These are phyloP conservation scores for Oscheius sp. DNA, from an alignment of 2,888 invertebrate genomes.

Conservation along the genomic window DNA sequence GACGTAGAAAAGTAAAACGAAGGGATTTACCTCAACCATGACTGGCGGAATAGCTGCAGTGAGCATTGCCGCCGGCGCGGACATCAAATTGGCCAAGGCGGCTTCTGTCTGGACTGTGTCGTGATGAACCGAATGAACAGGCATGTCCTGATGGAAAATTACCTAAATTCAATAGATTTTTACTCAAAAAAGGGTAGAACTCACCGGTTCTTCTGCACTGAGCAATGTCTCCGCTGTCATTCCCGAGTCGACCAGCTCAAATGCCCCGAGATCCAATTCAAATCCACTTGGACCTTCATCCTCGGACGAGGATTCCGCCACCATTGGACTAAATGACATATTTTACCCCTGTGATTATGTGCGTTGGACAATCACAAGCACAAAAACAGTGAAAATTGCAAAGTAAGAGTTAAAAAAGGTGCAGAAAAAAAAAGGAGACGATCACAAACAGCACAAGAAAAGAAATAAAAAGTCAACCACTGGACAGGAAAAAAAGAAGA, in stretches of 20 bases:
- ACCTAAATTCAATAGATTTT: slow-evolving; percentile 33
- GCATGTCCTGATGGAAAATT: slow-evolving; percentile 67
- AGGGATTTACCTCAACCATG: slow-evolving; percentile 61
- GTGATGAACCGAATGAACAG: slow-evolving; percentile 73
- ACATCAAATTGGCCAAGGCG: slow-evolving; percentile 72
- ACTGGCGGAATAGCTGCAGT: slow-evolving; percentile 67
- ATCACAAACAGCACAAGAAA: slow-evolving; percentile 4
- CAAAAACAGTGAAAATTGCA: neutral
- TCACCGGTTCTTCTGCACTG: slow-evolving; percentile 69
- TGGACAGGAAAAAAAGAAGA: slow-evolving; percentile 10
- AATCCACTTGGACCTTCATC: slow-evolving; percentile 58
- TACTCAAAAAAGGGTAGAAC: neutral
- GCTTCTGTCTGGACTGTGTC: slow-evolving; percentile 73
- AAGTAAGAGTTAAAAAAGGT: slow-evolving; percentile 24
- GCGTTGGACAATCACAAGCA: too few relatives aligned
- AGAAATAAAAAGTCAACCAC: slow-evolving; percentile 19
- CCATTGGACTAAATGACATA: slow-evolving; percentile 31
- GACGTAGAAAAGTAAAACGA: neutral
- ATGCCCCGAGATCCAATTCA: slow-evolving; percentile 71
- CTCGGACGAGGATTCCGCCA: slow-evolving; percentile 53
- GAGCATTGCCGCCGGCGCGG: slow-evolving; percentile 70
- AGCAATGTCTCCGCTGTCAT: slow-evolving; percentile 68
- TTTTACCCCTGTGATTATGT: neutral
- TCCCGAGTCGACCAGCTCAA: slow-evolving; percentile 69
- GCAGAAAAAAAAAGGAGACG: slow-evolving; percentile 10